A percentile compares a stretch with the other conserved stretches of the same genome.
These are phyloP conservation scores for Edolisoma coerulescens DNA, from an alignment of 2,113 vertebrate species.

Conservation along the genomic window DNA sequence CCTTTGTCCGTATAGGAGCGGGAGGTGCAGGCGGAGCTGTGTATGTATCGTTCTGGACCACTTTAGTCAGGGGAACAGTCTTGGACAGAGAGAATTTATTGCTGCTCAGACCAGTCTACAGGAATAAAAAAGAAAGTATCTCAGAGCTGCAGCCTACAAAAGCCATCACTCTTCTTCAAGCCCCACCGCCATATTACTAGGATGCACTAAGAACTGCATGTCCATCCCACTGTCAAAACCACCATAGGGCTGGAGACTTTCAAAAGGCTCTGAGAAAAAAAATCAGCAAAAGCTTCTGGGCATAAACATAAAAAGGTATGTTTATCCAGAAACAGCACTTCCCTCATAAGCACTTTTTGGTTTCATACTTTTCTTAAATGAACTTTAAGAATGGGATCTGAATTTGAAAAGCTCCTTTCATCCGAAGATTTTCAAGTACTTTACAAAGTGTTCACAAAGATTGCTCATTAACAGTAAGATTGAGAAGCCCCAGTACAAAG, in stretches of 20 bases:
- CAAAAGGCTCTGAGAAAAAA: neutral
- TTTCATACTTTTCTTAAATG: neutral
- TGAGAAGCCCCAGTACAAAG: neutral
- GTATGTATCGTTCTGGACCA: conserved; percentile 94
- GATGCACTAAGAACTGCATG: neutral
- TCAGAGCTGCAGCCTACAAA: neutral
- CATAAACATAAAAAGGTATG: neutral
- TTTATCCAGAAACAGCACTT: neutral
- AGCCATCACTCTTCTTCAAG: neutral
- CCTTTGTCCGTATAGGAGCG: conserved; percentile 71
- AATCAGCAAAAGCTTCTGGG: neutral
- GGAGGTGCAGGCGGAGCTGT: conserved; percentile 80
- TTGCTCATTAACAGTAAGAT: neutral
- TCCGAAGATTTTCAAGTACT: neutral
- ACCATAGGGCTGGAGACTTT: neutral
- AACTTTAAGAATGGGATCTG: neutral
- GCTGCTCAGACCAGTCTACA: conserved; percentile 75
- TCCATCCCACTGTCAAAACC: neutral
- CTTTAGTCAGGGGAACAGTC: conserved; percentile 90
- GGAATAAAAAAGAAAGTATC: neutral
- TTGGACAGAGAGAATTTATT: conserved; percentile 83
- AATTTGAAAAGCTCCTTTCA: neutral
- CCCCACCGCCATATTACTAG: neutral
- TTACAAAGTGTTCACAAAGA: neutral
- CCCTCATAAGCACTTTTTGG: neutral